Evolutionary conservation across 1,140 invertebrate species (phyloP).

Genomic region (Danaus melanippus): DNA sequence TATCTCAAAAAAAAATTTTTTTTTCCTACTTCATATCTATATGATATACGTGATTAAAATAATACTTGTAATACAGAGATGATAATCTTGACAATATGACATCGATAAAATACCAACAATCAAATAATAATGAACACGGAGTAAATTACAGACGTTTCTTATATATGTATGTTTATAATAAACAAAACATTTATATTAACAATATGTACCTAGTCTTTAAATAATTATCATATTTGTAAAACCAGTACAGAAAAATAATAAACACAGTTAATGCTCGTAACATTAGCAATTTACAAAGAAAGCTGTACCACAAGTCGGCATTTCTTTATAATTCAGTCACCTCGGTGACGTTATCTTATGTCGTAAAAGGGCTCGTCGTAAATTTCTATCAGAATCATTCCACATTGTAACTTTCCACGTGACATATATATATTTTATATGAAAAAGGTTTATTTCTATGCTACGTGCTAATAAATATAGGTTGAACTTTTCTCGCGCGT

Average conservation of each 20-base stretch:
- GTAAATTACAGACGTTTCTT: too few species aligned
- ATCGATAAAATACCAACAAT: too few species aligned
- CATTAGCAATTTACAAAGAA: constrained; percentile 1
- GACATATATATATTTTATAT: neutral
- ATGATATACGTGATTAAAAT: too few species aligned
- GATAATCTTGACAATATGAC: too few species aligned
- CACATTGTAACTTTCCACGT: constrained; percentile 10
- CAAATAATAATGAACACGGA: too few species aligned
- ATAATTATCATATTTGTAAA: neutral
- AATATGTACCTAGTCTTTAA: neutral
- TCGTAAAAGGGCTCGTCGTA: constrained; percentile 19
- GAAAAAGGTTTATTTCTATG: too few species aligned
- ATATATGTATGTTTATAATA: too few species aligned
- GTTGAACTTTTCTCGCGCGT: too few species aligned
- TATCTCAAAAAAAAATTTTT: too few species aligned
- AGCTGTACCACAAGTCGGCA: constrained; percentile 1
- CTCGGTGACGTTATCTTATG: constrained; percentile 12
- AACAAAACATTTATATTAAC: neutral
- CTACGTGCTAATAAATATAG: too few species aligned
- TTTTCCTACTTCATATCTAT: too few species aligned
- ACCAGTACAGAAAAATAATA: neutral
- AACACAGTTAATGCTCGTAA: constrained; percentile 1
- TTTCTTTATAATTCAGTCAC: constrained; percentile 19
- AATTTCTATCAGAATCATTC: constrained; percentile 16
- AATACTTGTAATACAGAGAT: too few species aligned